A percentile compares a stretch with the other conserved stretches of the same genome.
Evolutionary conservation across 2,113 vertebrate genomes (phyloP).

Genomic region (Hyla sarda): DNA sequence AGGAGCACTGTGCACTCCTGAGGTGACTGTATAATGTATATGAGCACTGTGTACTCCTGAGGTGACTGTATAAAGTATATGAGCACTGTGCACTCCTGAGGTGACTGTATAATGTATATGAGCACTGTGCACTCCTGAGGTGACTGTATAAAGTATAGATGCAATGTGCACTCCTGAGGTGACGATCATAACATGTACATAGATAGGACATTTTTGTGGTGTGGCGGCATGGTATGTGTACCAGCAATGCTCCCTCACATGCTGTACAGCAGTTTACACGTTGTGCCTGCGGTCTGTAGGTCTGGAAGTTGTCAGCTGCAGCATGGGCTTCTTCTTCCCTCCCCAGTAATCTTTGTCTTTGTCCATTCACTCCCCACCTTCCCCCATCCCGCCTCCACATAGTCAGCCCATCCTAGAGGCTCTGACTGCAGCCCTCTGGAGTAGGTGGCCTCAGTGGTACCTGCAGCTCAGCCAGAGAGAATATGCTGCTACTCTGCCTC

Average conservation of each 20-base stretch:
- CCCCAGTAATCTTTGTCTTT: conserved; percentile 47
- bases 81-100: too few relatives aligned
- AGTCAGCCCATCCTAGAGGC: conserved; percentile 31
- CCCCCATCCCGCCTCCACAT: conserved; percentile 45
- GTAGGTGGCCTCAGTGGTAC: conserved; percentile 29
- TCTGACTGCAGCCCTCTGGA: not conserved
- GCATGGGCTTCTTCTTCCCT: conserved; percentile 35
- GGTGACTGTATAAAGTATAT: too few relatives aligned
- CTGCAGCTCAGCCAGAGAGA: not conserved
- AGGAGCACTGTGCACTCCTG: too few relatives aligned
- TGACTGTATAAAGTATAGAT: too few relatives aligned
- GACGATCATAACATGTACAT: too few relatives aligned
- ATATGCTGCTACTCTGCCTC: conserved; percentile 19
- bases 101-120: too few relatives aligned
- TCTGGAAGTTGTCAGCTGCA: conserved; percentile 52
- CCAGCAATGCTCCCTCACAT: not conserved
- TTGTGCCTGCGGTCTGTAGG: conserved; percentile 16
- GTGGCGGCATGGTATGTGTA: not conserved
- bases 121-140: too few relatives aligned
- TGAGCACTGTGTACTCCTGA: too few relatives aligned
- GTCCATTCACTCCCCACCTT: conserved; percentile 34
- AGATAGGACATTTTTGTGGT: not conserved
- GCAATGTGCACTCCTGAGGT: too few relatives aligned
- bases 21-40: too few relatives aligned
- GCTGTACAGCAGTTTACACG: not conserved